Percentiles rank a stretch among this genome's conserved stretches.
phyloP scores from a whole-genome alignment of 2,113 vertebrate species.

The Saimiri boliviensis region DNA sequence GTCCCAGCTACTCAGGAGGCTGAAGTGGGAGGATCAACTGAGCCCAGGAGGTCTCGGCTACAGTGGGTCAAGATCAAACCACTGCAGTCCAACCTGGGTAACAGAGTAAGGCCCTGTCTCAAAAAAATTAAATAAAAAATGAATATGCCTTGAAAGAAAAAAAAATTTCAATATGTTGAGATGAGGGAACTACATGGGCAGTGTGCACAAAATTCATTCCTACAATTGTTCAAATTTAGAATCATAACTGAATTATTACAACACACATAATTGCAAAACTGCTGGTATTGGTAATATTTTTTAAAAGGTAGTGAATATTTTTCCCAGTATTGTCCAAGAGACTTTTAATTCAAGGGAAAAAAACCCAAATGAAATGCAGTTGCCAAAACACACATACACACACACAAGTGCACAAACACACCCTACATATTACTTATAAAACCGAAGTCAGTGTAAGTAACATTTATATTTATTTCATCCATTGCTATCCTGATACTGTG shows the following conservation, averaged over 20 bases:
- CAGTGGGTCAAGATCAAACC: too few species aligned
- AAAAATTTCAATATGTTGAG: neutral
- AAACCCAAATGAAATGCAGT: neutral
- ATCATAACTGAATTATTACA: neutral
- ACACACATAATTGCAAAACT: neutral
- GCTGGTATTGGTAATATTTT: neutral
- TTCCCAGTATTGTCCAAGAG: neutral
- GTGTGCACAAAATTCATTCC: neutral
- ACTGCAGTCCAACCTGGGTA: too few species aligned
- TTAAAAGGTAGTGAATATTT: neutral
- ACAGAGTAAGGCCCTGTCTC: too few species aligned
- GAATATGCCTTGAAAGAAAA: neutral
- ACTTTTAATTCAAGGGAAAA: neutral
- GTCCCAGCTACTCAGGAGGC: too few species aligned
- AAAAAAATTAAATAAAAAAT: neutral
- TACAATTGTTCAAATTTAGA: neutral
- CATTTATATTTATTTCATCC: slow-evolving; percentile 29
- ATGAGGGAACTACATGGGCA: neutral
- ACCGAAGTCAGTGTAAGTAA: neutral
- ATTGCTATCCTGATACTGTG: slow-evolving; percentile 18
- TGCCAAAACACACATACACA: neutral
- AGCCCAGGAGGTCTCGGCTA: too few species aligned
- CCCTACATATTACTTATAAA: neutral
- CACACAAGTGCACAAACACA: neutral
- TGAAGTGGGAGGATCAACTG: too few species aligned